Evolutionary conservation across 2,797 vertebrate species (phyloP), one percentile per base, ranked within the genome.

Genomic region (Streptopelia turtur): DNA sequence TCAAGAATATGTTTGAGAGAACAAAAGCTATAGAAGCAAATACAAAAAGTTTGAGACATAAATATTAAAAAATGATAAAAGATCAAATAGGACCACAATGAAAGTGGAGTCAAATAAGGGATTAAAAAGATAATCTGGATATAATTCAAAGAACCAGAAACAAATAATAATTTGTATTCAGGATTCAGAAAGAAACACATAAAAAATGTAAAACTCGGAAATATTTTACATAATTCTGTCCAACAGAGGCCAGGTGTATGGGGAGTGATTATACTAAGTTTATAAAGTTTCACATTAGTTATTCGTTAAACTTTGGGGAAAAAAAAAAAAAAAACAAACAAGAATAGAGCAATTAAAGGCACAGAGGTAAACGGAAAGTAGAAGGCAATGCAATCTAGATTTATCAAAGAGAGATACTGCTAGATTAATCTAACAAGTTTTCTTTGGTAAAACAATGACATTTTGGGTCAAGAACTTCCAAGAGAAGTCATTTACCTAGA

Each of bases 201-300:
- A 8, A 11, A 27, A 60, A 66, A 12, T 22, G 11, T 31, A 33
- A 61, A 69, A 57, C 0, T 9, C 37, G 0, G 31, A 63, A 18
- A 11, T 18, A 27, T 49, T 87, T 89, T 56, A 27, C 18, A n/a
- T 49, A 60, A 65, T 72, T 72, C 31, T 64, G 9, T 31, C 20
- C 24, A 60, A 8, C 4, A 20, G 5, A 47, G 17, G 15, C 7
- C 0, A 2, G 31, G 23, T 27, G 13, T 1, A 23, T 10, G 31
- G 6, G 11, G 3, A 3, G 6, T 33, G 3, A 37, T 39, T 80
- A 7, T 39, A 9, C 14, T 21, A 35, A 52, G 10, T 41, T 90
- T 68, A 24, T 55, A 24, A 71, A 76, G 18, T 57, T 94, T 70
- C 43, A 33, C 3, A 16, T 25, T 35, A 65, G 52, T 37, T 8